phyloP scores from a whole-genome alignment of 53 echinoderm and acorn worm genomes.

The Henricia sp. region DNA sequence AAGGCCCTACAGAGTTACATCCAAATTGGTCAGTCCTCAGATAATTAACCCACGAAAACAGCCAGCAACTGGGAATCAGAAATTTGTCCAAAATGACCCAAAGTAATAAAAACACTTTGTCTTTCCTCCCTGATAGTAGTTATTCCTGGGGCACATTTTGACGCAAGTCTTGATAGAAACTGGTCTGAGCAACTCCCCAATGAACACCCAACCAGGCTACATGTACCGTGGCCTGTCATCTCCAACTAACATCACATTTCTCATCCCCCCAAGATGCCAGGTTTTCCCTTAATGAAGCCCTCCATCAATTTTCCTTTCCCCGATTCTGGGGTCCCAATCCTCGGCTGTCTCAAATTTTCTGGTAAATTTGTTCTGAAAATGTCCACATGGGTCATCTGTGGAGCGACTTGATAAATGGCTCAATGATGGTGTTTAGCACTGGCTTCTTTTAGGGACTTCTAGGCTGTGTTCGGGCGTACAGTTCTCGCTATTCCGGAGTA shows the following conservation, averaged over 20 bases:
- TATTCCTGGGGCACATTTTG: background rate
- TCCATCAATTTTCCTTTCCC: constrained; percentile 4
- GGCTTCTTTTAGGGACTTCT: background rate
- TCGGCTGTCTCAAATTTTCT: constrained; percentile 13
- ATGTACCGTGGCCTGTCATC: constrained; percentile 31
- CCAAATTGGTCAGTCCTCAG: background rate
- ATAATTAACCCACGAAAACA: constrained; percentile 31
- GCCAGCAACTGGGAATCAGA: background rate
- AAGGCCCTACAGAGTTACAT: background rate
- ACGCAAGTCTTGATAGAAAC: constrained; percentile 44
- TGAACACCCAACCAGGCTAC: background rate
- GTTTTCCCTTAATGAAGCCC: background rate
- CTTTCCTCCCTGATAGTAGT: background rate
- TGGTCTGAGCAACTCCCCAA: constrained; percentile 11
- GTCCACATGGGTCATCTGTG: background rate
- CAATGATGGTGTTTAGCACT: constrained; percentile 18
- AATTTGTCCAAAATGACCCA: constrained; percentile 20
- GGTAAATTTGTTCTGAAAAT: constrained; percentile 31
- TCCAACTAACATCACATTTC: background rate
- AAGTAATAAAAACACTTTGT: constrained; percentile 21
- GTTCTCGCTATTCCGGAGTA: no score
- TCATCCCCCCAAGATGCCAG: background rate
- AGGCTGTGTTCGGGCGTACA: no score
- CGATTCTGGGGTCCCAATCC: background rate
- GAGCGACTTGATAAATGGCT: constrained; percentile 27